Conservation (phyloP, 2,888 invertebrate species). For the Acrobasis repandana region DNA sequence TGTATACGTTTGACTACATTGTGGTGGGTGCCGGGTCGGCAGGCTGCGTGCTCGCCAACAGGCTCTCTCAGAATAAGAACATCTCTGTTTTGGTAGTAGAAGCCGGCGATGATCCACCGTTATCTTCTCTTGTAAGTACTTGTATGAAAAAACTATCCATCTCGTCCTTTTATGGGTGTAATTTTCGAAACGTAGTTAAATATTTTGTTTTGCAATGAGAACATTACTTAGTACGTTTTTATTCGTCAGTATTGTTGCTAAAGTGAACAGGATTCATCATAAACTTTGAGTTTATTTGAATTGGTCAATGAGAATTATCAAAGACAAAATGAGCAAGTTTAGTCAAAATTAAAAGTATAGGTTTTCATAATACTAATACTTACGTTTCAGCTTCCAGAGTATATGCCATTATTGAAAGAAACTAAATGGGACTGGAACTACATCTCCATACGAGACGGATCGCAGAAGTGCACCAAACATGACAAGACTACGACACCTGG, state of each 20-base stretch:
- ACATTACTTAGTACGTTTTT: too few species aligned
- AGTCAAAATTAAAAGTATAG: too few species aligned
- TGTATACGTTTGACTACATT: conserved; percentile 10
- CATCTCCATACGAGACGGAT: background rate
- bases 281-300: too few species aligned
- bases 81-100: conserved; percentile 82
- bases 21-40: conserved; percentile 85
- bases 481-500: conserved; percentile 21
- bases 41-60: conserved; percentile 82
- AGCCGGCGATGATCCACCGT: conserved; percentile 72
- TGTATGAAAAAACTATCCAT: too few species aligned
- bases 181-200: too few species aligned
- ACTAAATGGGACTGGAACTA: conserved; percentile 12
- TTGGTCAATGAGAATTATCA: too few species aligned
- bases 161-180: too few species aligned
- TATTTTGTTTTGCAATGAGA: too few species aligned
- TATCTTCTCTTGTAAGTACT: conserved; percentile 11
- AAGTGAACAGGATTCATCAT: too few species aligned
- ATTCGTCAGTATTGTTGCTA: too few species aligned
- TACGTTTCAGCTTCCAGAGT: background rate
- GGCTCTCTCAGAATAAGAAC: conserved; percentile 73
- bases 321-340: too few species aligned
- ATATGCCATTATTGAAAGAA: background rate
- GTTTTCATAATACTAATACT: background rate
- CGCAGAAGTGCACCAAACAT: conserved; percentile 6